phyloP scores from a whole-genome alignment of 1,140 invertebrate species.

The Venturia canescens region DNA sequence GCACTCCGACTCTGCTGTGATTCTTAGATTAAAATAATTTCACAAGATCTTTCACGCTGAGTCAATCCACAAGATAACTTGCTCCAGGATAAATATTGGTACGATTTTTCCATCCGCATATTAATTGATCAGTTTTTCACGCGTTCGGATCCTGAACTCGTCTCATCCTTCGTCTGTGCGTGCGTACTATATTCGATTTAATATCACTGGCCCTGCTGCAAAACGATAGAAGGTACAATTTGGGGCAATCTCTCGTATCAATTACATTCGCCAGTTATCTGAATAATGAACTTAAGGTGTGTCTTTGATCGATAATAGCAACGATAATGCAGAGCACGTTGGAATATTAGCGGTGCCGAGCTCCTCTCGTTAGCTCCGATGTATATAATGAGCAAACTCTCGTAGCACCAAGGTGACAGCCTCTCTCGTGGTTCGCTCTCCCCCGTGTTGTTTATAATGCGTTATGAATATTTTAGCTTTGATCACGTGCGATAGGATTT shows the following conservation, averaged over 20 bases:
- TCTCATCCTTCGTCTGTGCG: neutral
- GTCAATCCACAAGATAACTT: neutral
- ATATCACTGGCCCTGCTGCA: no score
- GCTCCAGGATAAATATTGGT: neutral
- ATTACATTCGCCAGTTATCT: no score
- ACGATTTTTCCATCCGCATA: neutral
- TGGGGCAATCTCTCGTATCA: no score
- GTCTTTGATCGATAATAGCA: neutral
- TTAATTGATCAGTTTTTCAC: no score
- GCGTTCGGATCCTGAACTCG: no score
- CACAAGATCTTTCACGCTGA: neutral
- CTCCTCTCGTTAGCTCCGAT: neutral
- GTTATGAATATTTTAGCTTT: conserved; percentile 33
- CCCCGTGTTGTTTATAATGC: conserved; percentile 14
- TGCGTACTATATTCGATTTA: neutral
- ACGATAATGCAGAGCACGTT: neutral
- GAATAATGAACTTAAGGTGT: no score
- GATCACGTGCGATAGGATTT: conserved; percentile 20
- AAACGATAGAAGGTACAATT: no score
- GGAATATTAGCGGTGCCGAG: neutral
- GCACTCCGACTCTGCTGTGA: neutral
- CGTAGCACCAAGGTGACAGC: neutral
- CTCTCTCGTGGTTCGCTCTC: neutral
- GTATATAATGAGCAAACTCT: conserved; percentile 7
- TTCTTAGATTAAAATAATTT: neutral